Evolutionary conservation across 2,888 invertebrate species (phyloP).

Genomic region (Drosophila colorata): DNA sequence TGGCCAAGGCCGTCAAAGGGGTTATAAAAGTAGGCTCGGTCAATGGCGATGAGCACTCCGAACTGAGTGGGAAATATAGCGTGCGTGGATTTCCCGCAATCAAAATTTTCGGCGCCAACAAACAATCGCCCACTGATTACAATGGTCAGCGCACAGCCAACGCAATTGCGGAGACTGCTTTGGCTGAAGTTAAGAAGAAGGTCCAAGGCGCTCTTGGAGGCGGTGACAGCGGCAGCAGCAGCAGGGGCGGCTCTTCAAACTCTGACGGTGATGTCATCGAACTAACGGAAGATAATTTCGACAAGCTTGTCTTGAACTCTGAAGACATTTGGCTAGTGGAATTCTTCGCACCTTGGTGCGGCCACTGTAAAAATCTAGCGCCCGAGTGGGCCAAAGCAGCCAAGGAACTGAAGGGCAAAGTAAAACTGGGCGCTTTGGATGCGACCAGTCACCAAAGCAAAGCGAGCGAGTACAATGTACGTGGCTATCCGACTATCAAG

Average conservation of each 20-base stretch:
- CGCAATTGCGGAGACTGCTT: conserved; percentile 92
- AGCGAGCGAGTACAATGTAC: conserved; percentile 93
- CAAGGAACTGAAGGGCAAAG: conserved; percentile 96
- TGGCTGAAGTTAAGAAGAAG: conserved; percentile 92
- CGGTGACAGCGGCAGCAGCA: conserved; percentile 74
- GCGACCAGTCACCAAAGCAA: conserved; percentile 95
- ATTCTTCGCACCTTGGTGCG: conserved; percentile 99
- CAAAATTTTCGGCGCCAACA: conserved; percentile 95
- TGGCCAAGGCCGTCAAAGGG: conserved; percentile 97
- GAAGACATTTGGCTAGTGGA: conserved; percentile 99
- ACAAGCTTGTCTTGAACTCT: conserved; percentile 94
- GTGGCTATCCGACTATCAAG: conserved; percentile 99
- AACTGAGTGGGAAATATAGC: conserved; percentile 91
- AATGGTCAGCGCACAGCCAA: conserved; percentile 94
- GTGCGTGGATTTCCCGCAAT: conserved; percentile 98
- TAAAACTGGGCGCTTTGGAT: conserved; percentile 97
- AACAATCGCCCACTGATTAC: conserved; percentile 93
- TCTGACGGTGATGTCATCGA: conserved; percentile 90
- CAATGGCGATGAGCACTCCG: conserved; percentile 95
- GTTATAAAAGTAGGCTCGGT: conserved; percentile 97
- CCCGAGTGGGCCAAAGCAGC: conserved; percentile 99
- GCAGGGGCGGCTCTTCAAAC: conserved; percentile 52
- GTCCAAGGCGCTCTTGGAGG: conserved; percentile 90
- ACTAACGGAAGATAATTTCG: conserved; percentile 98
- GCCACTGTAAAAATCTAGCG: conserved; percentile 97